Evolutionary conservation across 2,888 invertebrate species (phyloP).

Genomic region (Ethmia dodecea): DNA sequence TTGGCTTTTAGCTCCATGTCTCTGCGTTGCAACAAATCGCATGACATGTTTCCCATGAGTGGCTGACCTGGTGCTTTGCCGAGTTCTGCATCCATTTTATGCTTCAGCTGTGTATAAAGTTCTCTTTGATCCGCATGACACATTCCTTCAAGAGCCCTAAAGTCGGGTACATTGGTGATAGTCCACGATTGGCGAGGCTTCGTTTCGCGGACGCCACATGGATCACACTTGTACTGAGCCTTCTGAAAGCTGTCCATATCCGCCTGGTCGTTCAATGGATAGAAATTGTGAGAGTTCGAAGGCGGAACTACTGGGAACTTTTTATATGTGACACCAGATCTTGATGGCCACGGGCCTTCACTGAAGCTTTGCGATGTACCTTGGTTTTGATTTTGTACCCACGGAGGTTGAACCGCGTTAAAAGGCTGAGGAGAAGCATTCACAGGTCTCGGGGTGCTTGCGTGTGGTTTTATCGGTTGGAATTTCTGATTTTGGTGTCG

Average conservation of each 20-base stretch:
- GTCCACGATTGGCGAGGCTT: constrained; percentile 73
- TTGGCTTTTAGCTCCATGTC: constrained; percentile 69
- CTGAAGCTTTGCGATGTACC: constrained; percentile 46
- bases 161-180: constrained; percentile 64
- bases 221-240: constrained; percentile 59
- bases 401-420: constrained; percentile 61
- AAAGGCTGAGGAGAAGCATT: constrained; percentile 61
- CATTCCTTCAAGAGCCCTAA: constrained; percentile 58
- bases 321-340: constrained; percentile 56
- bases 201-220: constrained; percentile 56
- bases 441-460: constrained; percentile 52
- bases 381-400: constrained; percentile 60
- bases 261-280: constrained; percentile 55
- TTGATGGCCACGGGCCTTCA: constrained; percentile 61
- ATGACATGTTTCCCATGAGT: constrained; percentile 47
- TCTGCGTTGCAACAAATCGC: constrained; percentile 59
- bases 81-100: constrained; percentile 68
- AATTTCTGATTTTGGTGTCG: constrained; percentile 67
- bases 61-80: constrained; percentile 64
- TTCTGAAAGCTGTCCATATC: constrained; percentile 60
- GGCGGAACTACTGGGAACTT: constrained; percentile 62
- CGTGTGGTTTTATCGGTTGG: constrained; percentile 52
- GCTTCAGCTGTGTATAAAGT: constrained; percentile 61
- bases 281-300: constrained; percentile 55
- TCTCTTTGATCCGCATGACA: constrained; percentile 65